A percentile compares a stretch with the other conserved stretches of the same genome.
Evolutionary conservation across 2,888 invertebrate species (phyloP).

Genomic region (Serrognathus titanus): DNA sequence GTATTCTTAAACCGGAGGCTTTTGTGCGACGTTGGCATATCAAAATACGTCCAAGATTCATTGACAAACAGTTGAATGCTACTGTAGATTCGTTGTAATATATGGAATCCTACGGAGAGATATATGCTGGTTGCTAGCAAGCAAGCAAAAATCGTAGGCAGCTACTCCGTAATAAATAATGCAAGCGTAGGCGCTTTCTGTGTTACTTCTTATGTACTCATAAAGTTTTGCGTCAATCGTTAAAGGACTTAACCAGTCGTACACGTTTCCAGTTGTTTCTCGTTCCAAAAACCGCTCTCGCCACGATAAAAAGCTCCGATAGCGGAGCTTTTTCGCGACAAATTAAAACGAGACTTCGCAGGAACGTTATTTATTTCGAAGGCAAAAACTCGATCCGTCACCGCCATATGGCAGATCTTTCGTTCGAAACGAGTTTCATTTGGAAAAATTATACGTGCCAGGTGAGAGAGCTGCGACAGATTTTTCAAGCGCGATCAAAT

Average conservation of each 20-base stretch:
- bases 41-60: conserved; percentile 15
- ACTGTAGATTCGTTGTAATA: conserved; percentile 28
- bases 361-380: neutral
- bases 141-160: conserved; percentile 35
- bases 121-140: conserved; percentile 29
- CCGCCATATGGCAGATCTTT: neutral
- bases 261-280: no score
- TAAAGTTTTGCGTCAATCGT: conserved; percentile 1
- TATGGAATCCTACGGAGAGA: conserved; percentile 32
- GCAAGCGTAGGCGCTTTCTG: conserved; percentile 27
- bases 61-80: conserved; percentile 26
- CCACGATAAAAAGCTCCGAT: no score
- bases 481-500: no score
- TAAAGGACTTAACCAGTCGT: neutral
- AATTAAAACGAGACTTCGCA: no score
- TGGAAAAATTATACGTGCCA: no score
- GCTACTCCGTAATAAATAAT: conserved; percentile 33
- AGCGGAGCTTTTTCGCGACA: no score
- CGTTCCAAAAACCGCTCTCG: no score
- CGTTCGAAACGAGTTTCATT: no score
- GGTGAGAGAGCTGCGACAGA: no score
- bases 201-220: conserved; percentile 4
- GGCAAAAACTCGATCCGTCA: neutral
- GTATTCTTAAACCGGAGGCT: conserved; percentile 10
- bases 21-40: conserved; percentile 14